Percentiles rank a stretch among this genome's conserved stretches.
These are phyloP conservation scores for Exocentrus adspersus DNA, from an alignment of 2,888 invertebrate species.

Conservation along the genomic window DNA sequence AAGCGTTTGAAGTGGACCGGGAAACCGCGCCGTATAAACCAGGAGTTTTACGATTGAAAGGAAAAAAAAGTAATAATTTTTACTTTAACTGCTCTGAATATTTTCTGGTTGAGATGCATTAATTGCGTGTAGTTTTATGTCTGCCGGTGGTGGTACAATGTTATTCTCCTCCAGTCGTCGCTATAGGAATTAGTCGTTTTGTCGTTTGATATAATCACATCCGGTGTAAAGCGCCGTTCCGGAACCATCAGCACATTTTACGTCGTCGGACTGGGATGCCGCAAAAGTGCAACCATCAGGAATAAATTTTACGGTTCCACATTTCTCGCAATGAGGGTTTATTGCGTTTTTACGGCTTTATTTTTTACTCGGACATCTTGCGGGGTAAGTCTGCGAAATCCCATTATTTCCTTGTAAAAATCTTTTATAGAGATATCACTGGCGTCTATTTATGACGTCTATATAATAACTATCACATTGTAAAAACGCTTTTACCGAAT, in stretches of 20 bases:
- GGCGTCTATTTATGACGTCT: too few relatives aligned
- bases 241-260: not conserved
- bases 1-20: constrained; percentile 27
- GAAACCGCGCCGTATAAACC: not conserved
- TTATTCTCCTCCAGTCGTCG: too few relatives aligned
- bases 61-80: too few relatives aligned
- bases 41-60: constrained; percentile 5
- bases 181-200: not conserved
- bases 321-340: not conserved
- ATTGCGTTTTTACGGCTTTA: not conserved
- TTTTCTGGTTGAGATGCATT: too few relatives aligned
- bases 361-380: not conserved
- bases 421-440: not conserved
- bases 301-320: not conserved
- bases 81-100: too few relatives aligned
- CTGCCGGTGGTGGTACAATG: too few relatives aligned
- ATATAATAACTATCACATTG: too few relatives aligned
- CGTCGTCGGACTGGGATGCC: not conserved
- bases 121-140: too few relatives aligned
- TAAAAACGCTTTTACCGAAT: too few relatives aligned
- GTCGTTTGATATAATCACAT: too few relatives aligned
- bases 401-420: not conserved
- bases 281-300: not conserved
- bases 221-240: not conserved
- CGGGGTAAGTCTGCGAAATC: not conserved